A percentile compares a stretch with the other conserved stretches of the same genome.
Evolutionary conservation across 2,888 invertebrate species (phyloP).

Genomic region (Hipparchia semele): DNA sequence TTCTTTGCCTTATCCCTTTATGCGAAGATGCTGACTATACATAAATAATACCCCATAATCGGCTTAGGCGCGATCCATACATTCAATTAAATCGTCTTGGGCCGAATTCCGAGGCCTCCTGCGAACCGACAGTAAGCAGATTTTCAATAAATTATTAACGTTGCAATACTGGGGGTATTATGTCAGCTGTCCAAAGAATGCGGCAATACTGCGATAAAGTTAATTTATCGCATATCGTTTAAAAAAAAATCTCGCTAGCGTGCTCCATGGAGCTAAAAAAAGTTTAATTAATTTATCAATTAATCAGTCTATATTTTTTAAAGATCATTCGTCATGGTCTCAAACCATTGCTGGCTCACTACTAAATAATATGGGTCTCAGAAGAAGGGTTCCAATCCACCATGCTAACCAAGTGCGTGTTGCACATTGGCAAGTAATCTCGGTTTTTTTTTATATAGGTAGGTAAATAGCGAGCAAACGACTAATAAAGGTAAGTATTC

Average conservation of each 20-base stretch:
- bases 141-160: constrained; percentile 51
- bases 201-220: neutral
- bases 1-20: constrained; percentile 29
- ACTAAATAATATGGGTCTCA: no score
- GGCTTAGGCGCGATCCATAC: constrained; percentile 51
- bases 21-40: constrained; percentile 37
- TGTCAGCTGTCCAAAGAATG: constrained; percentile 31
- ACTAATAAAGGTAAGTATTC: no score
- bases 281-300: no score
- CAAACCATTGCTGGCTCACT: no score
- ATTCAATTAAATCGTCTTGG: constrained; percentile 54
- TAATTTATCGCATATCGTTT: neutral
- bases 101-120: constrained; percentile 34
- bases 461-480: no score
- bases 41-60: constrained; percentile 45
- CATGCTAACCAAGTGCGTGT: no score
- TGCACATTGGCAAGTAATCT: no score
- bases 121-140: constrained; percentile 43
- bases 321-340: no score
- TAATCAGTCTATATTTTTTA: no score
- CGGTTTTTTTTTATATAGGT: no score
- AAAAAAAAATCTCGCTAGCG: neutral
- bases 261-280: no score
- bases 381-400: no score
- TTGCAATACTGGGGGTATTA: constrained; percentile 19